Percentiles rank a stretch among this genome's conserved stretches.
Conservation (phyloP, 92 coral and sea anemone species). For the Virgularia gustaviana region DNA sequence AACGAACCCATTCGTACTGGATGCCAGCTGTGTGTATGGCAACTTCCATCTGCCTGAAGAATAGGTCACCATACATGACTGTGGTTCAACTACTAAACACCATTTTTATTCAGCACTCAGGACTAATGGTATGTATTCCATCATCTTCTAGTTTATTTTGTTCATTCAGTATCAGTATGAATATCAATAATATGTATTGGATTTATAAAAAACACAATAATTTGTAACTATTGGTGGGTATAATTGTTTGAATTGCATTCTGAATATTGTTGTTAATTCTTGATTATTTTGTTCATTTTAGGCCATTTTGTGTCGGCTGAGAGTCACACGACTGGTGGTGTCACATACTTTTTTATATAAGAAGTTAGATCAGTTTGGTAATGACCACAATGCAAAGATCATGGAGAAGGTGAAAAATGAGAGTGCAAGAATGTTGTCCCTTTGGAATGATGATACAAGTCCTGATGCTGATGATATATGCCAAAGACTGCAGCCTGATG, state of each 20-base stretch:
- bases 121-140: constrained; percentile 60
- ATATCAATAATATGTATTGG: no score
- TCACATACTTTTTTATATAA: constrained; percentile 66
- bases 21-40: constrained; percentile 61
- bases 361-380: constrained; percentile 70
- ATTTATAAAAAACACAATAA: no score
- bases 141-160: not conserved
- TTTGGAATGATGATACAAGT: not conserved
- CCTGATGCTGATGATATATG: not conserved
- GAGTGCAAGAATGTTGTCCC: constrained; percentile 50
- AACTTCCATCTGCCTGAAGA: constrained; percentile 53
- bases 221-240: not conserved
- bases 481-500: not conserved
- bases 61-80: constrained; percentile 54
- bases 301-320: constrained; percentile 61
- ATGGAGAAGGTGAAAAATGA: constrained; percentile 56
- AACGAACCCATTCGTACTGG: not conserved
- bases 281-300: constrained; percentile 27
- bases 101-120: constrained; percentile 49
- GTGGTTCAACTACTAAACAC: constrained; percentile 58
- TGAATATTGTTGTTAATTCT: not conserved
- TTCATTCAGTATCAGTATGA: not conserved
- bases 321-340: constrained; percentile 55
- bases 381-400: constrained; percentile 49
- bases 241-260: not conserved